phyloP scores from a whole-genome alignment of 2,797 vertebrate species.

The Liasis olivaceus region DNA sequence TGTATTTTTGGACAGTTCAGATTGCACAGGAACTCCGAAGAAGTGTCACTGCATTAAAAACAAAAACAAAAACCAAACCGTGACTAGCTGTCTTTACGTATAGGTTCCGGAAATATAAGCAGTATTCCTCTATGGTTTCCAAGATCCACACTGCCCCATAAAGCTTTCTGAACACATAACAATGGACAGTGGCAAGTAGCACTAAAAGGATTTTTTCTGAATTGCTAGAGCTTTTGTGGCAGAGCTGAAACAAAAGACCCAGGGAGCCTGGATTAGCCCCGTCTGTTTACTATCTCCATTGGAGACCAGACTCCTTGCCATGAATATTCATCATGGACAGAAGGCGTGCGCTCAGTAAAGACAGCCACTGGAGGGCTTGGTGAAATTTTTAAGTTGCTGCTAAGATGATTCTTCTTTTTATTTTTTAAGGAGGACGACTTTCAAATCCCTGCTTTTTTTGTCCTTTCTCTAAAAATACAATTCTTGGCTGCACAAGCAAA shows the following conservation, averaged over 20 bases:
- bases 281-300: constrained; percentile 67
- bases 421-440: not conserved
- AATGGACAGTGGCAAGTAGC: constrained; percentile 19
- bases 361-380: constrained; percentile 20
- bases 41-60: constrained; percentile 1
- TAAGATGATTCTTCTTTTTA: not conserved
- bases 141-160: not conserved
- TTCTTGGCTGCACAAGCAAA: not conserved
- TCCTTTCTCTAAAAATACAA: not conserved
- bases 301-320: constrained; percentile 56
- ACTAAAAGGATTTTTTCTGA: constrained; percentile 21
- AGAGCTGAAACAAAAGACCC: constrained; percentile 50
- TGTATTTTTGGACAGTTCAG: constrained; percentile 2
- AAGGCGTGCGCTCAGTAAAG: constrained; percentile 25
- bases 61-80: constrained; percentile 8
- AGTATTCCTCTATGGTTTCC: constrained; percentile 20
- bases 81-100: constrained; percentile 21
- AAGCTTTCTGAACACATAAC: not conserved
- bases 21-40: not conserved
- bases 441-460: not conserved
- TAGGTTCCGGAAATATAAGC: not conserved
- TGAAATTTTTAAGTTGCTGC: not conserved
- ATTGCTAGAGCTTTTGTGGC: constrained; percentile 32
- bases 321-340: constrained; percentile 54
- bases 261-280: constrained; percentile 39